A percentile compares a stretch with the other conserved stretches of the same genome.
Evolutionary conservation across 2,888 invertebrate species (phyloP).

Genomic region (Diplazon laetatorius): DNA sequence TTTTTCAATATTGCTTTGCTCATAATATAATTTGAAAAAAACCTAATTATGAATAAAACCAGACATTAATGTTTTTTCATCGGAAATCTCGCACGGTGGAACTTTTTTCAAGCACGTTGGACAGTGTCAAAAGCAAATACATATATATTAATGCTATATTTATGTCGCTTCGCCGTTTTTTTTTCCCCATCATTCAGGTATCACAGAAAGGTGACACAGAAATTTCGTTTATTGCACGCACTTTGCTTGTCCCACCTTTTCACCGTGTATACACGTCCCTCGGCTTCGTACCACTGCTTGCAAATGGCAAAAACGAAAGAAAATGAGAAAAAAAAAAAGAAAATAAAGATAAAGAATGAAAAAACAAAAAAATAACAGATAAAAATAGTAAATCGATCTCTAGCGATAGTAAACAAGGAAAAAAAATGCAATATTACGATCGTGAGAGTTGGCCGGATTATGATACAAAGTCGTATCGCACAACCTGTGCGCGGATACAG

Average conservation of each 20-base stretch:
- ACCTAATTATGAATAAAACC: neutral
- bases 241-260: constrained; percentile 71
- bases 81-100: constrained; percentile 44
- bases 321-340: constrained; percentile 5
- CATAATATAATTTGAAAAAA: no score
- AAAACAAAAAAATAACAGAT: no score
- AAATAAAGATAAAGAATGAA: neutral
- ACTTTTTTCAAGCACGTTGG: constrained; percentile 33
- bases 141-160: constrained; percentile 76
- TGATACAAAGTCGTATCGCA: constrained; percentile 12
- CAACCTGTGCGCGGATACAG: constrained; percentile 37
- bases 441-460: constrained; percentile 7
- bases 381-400: constrained; percentile 11
- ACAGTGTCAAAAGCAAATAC: constrained; percentile 19
- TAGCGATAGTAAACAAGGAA: constrained; percentile 50
- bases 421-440: constrained; percentile 4
- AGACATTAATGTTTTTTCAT: neutral
- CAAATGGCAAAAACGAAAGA: constrained; percentile 12
- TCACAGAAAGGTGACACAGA: constrained; percentile 79
- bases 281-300: constrained; percentile 59
- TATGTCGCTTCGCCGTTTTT: constrained; percentile 76
- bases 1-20: no score
- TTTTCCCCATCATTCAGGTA: constrained; percentile 78
- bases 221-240: constrained; percentile 79
- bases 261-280: constrained; percentile 11